Percentiles rank a stretch among this genome's conserved stretches.
Evolutionary conservation across 2,113 vertebrate genomes (phyloP).

Genomic region (Chloebia gouldiae): DNA sequence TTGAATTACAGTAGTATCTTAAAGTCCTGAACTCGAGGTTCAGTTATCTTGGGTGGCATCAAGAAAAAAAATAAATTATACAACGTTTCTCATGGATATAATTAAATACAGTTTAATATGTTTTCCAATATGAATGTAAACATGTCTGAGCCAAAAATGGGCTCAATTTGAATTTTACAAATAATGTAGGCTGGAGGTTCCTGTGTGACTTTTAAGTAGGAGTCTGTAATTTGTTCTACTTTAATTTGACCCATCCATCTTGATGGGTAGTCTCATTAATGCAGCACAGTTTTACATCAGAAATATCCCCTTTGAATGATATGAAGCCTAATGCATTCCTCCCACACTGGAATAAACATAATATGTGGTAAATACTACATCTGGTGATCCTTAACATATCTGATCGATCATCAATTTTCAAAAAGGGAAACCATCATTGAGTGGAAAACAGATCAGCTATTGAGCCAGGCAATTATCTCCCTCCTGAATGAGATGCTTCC

Average conservation of each 20-base stretch:
- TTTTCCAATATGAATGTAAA: background rate
- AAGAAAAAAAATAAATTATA: background rate
- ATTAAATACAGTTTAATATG: conserved; percentile 10
- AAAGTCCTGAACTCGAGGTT: background rate
- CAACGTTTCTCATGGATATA: background rate
- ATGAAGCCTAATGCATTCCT: conserved; percentile 8
- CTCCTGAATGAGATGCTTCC: background rate
- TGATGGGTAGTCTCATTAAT: conserved; percentile 36
- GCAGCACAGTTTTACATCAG: background rate
- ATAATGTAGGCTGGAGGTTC: background rate
- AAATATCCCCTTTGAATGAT: conserved; percentile 20
- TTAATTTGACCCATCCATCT: conserved; percentile 40
- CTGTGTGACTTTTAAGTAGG: conserved; percentile 7
- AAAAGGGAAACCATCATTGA: background rate
- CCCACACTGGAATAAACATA: conserved; percentile 24
- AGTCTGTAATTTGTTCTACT: conserved; percentile 38
- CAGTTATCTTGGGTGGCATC: background rate
- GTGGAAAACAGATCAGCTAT: conserved; percentile 40
- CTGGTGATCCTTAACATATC: conserved; percentile 35
- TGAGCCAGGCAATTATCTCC: conserved; percentile 40
- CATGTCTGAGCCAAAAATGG: background rate
- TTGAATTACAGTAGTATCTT: background rate
- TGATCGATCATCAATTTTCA: conserved; percentile 32
- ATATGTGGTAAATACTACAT: conserved; percentile 23
- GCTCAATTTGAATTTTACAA: background rate